Base-by-base conservation (phyloP, 2,888 invertebrate species). In the Anodontia alba region DNA sequence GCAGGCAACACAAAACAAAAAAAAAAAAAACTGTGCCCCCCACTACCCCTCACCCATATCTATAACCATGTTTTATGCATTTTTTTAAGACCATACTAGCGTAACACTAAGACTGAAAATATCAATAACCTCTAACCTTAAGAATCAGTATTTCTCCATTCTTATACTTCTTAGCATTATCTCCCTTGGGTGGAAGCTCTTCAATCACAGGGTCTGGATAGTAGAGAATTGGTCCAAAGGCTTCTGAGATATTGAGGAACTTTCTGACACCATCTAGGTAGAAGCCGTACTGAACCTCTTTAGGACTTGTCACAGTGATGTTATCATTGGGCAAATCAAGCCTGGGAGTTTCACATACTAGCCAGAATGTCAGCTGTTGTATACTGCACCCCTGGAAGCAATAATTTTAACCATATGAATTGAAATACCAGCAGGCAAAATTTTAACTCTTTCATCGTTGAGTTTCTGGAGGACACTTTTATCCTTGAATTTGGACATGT, bases 231-330 rank as follows among this genome's bases (percentile, higher is more conserved):
- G 96, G 96, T 84, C 96, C 96, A 79, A 91, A 90, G n/a, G 83
- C 74, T 15, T 81, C 82, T 79, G 97, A 97, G 91, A 98, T 97
- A 95, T 98, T 97, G 88, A 97, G 96, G 87, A 99, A 98, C 15
- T 97, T 96, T 92, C 97, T 96, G 0, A 99, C 99, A 93, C 97
- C 97, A 92, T 99, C 99, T 98, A 99, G 98, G 42, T 97, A 96
- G 94, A 99, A 99, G 26, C 98, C 98, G 81, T 99, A 99, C 94
- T 98, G 91, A 38, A 91, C 90, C 76, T 91, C 90, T 49, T 87
- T 86, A 0, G 92, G 92, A 72, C 87, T 91, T 23, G 90, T 98
- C 74, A 98, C 95, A 88, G 96, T 95, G 86, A 97, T 95, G 12
- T 98, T 98, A 91, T 96, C 84, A 38, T 83, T 88, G 8, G 83